Evolutionary conservation across 2,797 vertebrate species (phyloP), one percentile per base, ranked within the genome.

Genomic region (Microtus obscurus): DNA sequence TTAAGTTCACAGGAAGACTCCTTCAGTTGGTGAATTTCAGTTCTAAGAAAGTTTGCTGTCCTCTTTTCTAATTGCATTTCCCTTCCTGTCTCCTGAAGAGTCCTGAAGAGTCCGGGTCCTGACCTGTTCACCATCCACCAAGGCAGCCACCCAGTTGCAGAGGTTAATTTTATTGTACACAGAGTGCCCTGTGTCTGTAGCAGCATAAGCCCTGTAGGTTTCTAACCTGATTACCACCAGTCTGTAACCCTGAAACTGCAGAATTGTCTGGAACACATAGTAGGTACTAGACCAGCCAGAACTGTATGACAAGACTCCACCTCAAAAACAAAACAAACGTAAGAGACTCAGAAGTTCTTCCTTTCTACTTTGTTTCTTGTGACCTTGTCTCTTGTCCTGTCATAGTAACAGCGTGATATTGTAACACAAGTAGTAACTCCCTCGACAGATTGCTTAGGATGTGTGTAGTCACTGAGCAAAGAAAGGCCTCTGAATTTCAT

Each of bases 1-100:
- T 89, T 63, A 94, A 88, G 74, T 82, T 86, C 23, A 34, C 67
- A 67, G 61, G 78, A 76, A 83, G 53, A 88, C 37, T 79, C 43
- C 11, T 77, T 67, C 19, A 34, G 1, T 76, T 89, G 59, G 40
- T 83, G 61, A 79, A 27, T 76, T 74, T 73, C 82, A 73, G 45
- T 67, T 90, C 11, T 88, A 93, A 74, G 59, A 80, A 74, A 81
- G 19, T 11, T 93, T 37, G 40, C 29, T 59, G 25, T 80, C 77
- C 11, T 63, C 73, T 56, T 56, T 87, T 80, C 51, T 77, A 71
- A 88, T 74, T 77, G 9, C 21, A 1, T 77, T 76, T 79, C 19
- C 31, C 10, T 14, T 40, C 45, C 61, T 16, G 1, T 81, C 88
- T 80, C 48, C 51, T 43, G 21, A 29, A n/a, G 34, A 3, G 23